Base-by-base conservation (phyloP, 2,113 vertebrate species). In the Colistium nudipinnis region DNA sequence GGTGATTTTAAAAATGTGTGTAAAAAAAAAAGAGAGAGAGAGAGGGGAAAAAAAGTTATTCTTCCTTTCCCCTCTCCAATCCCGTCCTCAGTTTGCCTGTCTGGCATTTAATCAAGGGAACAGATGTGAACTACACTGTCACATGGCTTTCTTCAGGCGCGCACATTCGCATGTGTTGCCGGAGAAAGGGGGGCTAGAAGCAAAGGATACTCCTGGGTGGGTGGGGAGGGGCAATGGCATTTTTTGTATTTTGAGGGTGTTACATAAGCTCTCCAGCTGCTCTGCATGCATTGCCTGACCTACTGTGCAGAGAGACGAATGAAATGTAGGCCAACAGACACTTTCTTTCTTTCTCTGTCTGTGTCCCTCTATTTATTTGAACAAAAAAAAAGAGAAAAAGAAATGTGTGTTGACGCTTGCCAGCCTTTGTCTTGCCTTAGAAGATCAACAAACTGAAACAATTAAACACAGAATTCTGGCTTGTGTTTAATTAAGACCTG, bases 241-340 rank as follows among this genome's bases (percentile, higher is more conserved):
- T 54, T 81, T 54, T 79, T 82, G 86, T 83, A 80, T 80, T 86
- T 70, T 74, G 67, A 84, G 75, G n/a, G 11, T 31, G 82, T 90
- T 89, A 88, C 85, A 87, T 90, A 91, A 90, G 85, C 63, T 70
- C 69, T 87, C 65, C 81, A 81, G 82, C 89, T 77, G 59, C 81
- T 85, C 82, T 76, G 84, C 80, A 87, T 87, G 85, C 80, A 86
- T 62, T 2, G 76, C 76, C 74, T 64, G 86, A 83, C 80, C 87
- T 80, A 87, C 86, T 86, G 84, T 85, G 84, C 82, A 85, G 74
- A 76, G 84, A 82, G 71, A 57, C 81, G n/a, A 67, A 61, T 78
- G 82, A 86, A 89, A 91, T 89, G 82, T 80, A 85, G 86, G 88
- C 81, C 80, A 86, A 83, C 49, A 20, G 31, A 61, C 41, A 49